Evolutionary conservation across 2,797 vertebrate genomes (phyloP), one percentile per base, ranked within the genome.

Genomic region (Manis crassicaudata): DNA sequence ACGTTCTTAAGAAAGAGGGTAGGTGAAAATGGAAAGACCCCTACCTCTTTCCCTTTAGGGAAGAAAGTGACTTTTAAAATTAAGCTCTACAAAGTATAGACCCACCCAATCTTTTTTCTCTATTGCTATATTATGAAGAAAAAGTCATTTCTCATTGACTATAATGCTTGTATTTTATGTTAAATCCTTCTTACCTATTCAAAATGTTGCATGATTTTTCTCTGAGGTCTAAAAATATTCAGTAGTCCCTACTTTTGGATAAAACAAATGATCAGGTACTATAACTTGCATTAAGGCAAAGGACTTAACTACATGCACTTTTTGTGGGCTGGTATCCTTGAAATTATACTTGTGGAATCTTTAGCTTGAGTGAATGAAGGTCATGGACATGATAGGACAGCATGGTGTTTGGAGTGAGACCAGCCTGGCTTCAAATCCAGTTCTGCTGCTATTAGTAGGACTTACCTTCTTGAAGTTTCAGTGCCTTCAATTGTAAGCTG

Each of bases 271-370:
- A 46, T 52, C 21, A 79, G 35, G 14, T 37, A 68, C 35, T 18
- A 7, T 18, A 54, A 29, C 60, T 54, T 40, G 7, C 25, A 35
- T 2, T 3, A 46, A 87, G 68, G 54, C 37, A 62, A 35, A 77
- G 8, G 29, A 21, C 14, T 63, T 7, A 6, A 9, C 9, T 60
- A 16, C 0, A 1, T 1, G 0, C 6, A 23, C 13, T 43, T 40
- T 8, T 0, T 13, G 20, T 60, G 68, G 6, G 23, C 67, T 56
- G 54, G 62, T 17, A 17, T 10, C 23, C 20, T 75, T 21, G 46
- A 73, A 60, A 27, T 63, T 63, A 7, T 6, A n/a, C 52, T 23
- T 77, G 50, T n/a, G 68, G 79, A 90, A 88, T 77, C 25, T 20
- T 84, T 52, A 75, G 25, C 32, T n/a, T 7, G 7, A 23, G 27